Evolutionary conservation across 2,888 invertebrate species (phyloP), one percentile per base, ranked within the genome.

Genomic region (Digitonthophagus gazella): DNA sequence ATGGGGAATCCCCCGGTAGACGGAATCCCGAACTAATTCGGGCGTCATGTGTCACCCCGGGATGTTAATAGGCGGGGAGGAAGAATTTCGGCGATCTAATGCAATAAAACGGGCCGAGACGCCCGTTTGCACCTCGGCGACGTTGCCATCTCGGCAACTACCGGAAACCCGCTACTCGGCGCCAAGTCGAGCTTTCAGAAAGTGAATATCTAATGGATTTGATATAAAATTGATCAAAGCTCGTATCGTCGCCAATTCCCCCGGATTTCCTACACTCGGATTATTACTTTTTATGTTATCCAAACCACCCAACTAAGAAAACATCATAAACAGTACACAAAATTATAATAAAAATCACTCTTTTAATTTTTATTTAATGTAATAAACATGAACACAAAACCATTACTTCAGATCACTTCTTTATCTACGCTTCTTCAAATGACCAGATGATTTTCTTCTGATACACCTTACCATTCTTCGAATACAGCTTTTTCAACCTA

Each of bases 1-100:
- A 61, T 61, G 19, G 61, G 61, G 61, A 44, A 44, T 44, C 28
- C 28, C 28, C 28, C 28, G 28, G 28, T 44, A 11, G 28, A 11
- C 28, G 28, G 28, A 44, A 44, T 44, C 28, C 28, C 28, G 28
- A 44, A 44, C 28, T 44, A 44, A 44, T 44, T 44, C 28, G 28
- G 28, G 28, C 28, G 28, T 44, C 28, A 44, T 44, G 11, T 44
- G 28, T 44, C 28, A 44, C 28, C 11, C 28, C 11, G 28, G 28
- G 28, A 44, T 44, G 28, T 44, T 44, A 44, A 44, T 44, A 44
- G 28, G 28, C 28, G 28, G 28, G 28, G 28, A 44, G 8, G 28
- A 44, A 44, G 28, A 44, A 44, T 44, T 44, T 44, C 28, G 28
- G 28, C 28, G 28, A 44, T 44, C 28, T 44, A 44, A 44, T 44